These are phyloP conservation scores for Halcyon senegalensis DNA, from an alignment of 2,113 vertebrate species.

Conservation along the genomic window DNA sequence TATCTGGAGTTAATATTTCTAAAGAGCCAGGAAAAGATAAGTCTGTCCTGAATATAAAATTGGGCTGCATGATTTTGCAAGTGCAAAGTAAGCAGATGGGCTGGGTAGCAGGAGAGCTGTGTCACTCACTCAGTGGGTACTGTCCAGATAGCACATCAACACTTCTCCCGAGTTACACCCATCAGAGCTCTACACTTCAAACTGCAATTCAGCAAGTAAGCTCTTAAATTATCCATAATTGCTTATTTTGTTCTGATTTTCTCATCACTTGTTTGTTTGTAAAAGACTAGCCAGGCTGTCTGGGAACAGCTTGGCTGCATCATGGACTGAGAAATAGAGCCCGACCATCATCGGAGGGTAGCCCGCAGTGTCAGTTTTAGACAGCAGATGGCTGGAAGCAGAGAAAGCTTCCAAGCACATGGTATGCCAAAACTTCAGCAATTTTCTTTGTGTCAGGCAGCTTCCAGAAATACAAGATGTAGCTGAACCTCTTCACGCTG, in stretches of 20 bases:
- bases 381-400: conserved; percentile 51
- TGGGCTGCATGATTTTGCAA: conserved; percentile 25
- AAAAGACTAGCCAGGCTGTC: conserved; percentile 50
- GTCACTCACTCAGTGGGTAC: conserved; percentile 23
- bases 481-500: neutral
- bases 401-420: conserved; percentile 48
- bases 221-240: conserved; percentile 41
- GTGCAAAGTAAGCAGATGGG: conserved; percentile 54
- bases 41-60: conserved; percentile 26
- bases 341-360: neutral
- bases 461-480: conserved; percentile 11
- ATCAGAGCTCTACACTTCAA: neutral
- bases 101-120: neutral
- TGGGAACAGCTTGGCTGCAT: conserved; percentile 65
- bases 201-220: neutral
- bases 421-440: conserved; percentile 39
- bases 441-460: conserved; percentile 21
- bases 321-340: conserved; percentile 11
- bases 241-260: conserved; percentile 10
- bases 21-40: neutral
- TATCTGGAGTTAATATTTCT: neutral
- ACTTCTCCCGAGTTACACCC: neutral
- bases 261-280: conserved; percentile 41
- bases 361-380: conserved; percentile 18
- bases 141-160: conserved; percentile 57